Percentiles rank a stretch among this genome's conserved stretches.
Evolutionary conservation across 2,797 vertebrate species (phyloP).

Genomic region (Amblyraja radiata): DNA sequence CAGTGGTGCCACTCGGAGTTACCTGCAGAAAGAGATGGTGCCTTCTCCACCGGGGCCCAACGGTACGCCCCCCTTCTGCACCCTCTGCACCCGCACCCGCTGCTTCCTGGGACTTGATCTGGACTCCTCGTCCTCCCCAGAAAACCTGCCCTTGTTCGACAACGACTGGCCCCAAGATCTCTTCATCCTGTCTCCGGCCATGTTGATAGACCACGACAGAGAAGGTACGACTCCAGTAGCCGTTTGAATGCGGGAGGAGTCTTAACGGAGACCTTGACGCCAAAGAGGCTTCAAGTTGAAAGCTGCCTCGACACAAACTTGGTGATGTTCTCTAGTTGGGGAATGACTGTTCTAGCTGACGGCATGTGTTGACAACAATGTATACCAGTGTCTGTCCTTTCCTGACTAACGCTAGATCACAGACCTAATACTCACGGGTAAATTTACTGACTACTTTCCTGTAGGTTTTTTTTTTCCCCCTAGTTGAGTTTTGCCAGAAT

Average conservation of each 20-base stretch:
- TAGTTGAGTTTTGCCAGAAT: background rate
- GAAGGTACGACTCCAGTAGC: background rate
- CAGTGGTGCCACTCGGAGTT: constrained; percentile 47
- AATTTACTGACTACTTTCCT: background rate
- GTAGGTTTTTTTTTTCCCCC: background rate
- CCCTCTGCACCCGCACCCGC: background rate
- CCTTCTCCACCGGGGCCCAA: constrained; percentile 43
- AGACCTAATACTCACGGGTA: background rate
- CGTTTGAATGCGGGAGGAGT: background rate
- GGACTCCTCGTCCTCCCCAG: constrained; percentile 26
- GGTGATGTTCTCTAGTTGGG: background rate
- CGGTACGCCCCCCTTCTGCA: constrained; percentile 42
- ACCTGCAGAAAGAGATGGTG: constrained; percentile 39
- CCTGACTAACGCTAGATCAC: background rate
- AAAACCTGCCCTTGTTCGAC: background rate
- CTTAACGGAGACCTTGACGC: background rate
- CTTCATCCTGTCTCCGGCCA: constrained; percentile 39
- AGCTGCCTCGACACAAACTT: background rate
- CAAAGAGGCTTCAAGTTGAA: no score
- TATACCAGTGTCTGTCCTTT: background rate
- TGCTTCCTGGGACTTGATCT: background rate
- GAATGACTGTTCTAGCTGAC: background rate
- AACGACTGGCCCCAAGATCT: constrained; percentile 39
- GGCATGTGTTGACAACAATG: background rate
- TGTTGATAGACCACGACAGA: constrained; percentile 41